Evolutionary conservation across 1,140 invertebrate genomes (phyloP).

Genomic region (Sinonovacula constricta): DNA sequence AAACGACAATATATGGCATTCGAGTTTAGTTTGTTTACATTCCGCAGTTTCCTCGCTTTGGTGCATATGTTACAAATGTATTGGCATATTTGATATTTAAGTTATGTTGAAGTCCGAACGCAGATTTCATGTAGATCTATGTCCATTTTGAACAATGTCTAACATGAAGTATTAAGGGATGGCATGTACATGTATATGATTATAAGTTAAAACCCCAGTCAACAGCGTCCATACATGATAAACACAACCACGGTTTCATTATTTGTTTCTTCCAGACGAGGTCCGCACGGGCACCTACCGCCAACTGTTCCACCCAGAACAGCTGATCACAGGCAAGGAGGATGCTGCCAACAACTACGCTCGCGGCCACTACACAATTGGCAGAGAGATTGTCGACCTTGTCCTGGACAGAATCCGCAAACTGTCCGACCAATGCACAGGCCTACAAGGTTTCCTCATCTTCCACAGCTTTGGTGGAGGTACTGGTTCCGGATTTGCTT

Average conservation of each 20-base stretch:
- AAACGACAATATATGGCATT: too few relatives aligned
- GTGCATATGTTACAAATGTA: too few relatives aligned
- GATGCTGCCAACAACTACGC: too few relatives aligned
- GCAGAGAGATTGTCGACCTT: slow-evolving; percentile 78
- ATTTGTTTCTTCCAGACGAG: slow-evolving; percentile 90
- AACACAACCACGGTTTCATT: slow-evolving; percentile 57
- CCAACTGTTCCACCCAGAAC: too few relatives aligned
- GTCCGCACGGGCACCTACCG: too few relatives aligned
- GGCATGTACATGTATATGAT: neutral
- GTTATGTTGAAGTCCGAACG: neutral
- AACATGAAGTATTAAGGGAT: neutral
- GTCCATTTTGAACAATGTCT: neutral
- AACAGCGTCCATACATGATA: slow-evolving; percentile 16
- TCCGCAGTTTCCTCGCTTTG: too few relatives aligned
- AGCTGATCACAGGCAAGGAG: too few relatives aligned
- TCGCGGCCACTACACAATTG: slow-evolving; percentile 79
- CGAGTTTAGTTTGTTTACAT: too few relatives aligned
- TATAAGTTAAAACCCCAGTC: neutral
- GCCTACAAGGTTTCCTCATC: slow-evolving; percentile 92
- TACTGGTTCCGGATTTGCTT: slow-evolving; percentile 92
- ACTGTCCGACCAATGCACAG: slow-evolving; percentile 83
- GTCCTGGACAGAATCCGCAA: slow-evolving; percentile 76
- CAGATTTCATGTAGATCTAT: neutral
- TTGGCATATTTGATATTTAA: too few relatives aligned
- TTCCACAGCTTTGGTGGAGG: too few relatives aligned